A percentile compares a stretch with the other conserved stretches of the same genome.
These are phyloP conservation scores for Ctenoplectra terminalis DNA, from an alignment of 1,140 invertebrate genomes.

Conservation along the genomic window DNA sequence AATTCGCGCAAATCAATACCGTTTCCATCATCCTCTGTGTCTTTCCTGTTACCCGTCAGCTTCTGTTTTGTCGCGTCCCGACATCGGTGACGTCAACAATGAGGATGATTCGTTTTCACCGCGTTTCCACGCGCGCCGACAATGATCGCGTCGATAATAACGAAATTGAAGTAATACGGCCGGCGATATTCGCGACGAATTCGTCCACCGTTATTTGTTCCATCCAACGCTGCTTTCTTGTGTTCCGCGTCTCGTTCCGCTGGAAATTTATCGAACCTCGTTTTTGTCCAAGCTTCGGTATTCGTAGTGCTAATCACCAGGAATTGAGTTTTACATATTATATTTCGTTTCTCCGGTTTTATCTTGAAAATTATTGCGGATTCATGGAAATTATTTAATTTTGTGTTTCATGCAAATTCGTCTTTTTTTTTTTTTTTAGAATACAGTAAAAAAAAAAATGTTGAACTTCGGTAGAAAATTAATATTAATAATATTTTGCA, in stretches of 20 bases:
- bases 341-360: too few species aligned
- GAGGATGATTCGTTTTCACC: constrained; percentile 43
- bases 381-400: too few species aligned
- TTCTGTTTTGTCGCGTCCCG: constrained; percentile 24
- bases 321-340: not conserved
- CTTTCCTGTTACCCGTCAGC: constrained; percentile 38
- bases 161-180: constrained; percentile 34
- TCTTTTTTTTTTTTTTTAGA: too few species aligned
- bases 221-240: not conserved
- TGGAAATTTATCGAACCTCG: too few species aligned
- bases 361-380: too few species aligned
- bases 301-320: constrained; percentile 1
- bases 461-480: too few species aligned
- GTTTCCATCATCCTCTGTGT: constrained; percentile 21
- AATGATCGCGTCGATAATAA: constrained; percentile 43
- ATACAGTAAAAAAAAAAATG: too few species aligned
- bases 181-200: not conserved
- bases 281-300: not conserved
- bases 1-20: constrained; percentile 43
- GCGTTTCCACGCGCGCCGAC: not conserved
- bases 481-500: too few species aligned
- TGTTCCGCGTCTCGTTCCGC: not conserved
- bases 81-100: constrained; percentile 13
- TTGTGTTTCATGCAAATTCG: too few species aligned
- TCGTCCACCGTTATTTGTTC: constrained; percentile 28